Base-by-base conservation (phyloP, 2,113 vertebrate species). In the Sakesphorus luctuosus region DNA sequence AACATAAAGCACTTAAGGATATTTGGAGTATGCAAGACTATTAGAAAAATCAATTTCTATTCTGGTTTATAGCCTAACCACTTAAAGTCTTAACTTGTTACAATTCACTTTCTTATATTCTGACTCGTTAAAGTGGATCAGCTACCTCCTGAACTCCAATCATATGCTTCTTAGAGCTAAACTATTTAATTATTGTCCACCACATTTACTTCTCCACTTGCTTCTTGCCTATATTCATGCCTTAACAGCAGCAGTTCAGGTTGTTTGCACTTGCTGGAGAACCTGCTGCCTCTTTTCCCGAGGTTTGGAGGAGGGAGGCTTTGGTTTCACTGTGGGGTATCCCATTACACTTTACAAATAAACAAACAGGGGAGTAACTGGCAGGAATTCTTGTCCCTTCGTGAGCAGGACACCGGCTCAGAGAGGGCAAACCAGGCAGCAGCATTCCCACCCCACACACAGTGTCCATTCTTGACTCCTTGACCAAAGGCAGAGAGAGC, bases 381-480 rank as follows among this genome's bases (percentile, higher is more conserved):
- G 83, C 89, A 97, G 97, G 97, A 97, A 96, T 73, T 95, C 96
- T 52, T 90, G 87, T 49, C 92, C 84, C 75, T 79, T 95, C 46
- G 86, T 55, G 85, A 93, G 93, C 82, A 74, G 71, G 81, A 91
- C 74, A 95, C 50, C 49, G 15, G 79, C 96, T 95, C 93, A 66
- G 62, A 53, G 53, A 92, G 94, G 95, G 92, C 94, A 97, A 95
- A 92, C 1, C 28, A 93, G 84, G 53, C 92, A 96, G 96, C 97
- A 96, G 97, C 92, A 19, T 93, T 97, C 98, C 97, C 97, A 96
- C 79, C 69, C 36, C 28, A 83, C 79, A 98, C 98, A 98, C 98
- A 98, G 97, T 98, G 82, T 40, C 96, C 93, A 97, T 98, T 98
- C 98, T 98, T 97, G 95, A 91, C 63, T 84, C 40, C 84, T 87